Conservation (phyloP, 2,797 vertebrate genomes). For the Selene dorsalis region DNA sequence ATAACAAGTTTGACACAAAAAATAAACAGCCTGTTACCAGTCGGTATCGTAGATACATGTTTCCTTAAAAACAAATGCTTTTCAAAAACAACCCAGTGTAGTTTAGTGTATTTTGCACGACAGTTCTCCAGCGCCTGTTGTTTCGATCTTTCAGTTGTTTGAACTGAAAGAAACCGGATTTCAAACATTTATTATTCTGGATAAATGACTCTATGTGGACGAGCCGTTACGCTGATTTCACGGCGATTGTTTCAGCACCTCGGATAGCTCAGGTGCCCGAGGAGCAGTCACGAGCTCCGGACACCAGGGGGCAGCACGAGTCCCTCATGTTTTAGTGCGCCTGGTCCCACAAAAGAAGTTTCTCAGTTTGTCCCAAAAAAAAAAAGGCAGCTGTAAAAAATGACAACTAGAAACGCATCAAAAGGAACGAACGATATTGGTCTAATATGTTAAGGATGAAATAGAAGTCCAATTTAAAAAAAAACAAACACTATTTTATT, state of each 20-base stretch:
- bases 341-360: background rate
- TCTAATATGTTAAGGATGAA: background rate
- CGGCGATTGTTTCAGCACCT: slow-evolving; percentile 64
- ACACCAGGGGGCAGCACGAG: slow-evolving; percentile 60
- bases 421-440: background rate
- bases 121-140: background rate
- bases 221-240: background rate
- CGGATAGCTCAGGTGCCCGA: slow-evolving; percentile 56
- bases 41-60: background rate
- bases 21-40: too few species aligned
- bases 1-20: too few species aligned
- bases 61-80: background rate
- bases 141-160: background rate
- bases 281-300: background rate
- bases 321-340: background rate
- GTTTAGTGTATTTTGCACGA: background rate
- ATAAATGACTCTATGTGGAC: background rate
- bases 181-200: background rate
- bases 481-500: background rate
- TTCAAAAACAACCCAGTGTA: too few species aligned
- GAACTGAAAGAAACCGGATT: background rate
- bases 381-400: background rate
- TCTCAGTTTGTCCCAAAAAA: background rate
- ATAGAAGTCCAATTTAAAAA: background rate
- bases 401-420: background rate